Evolutionary conservation across 2,888 invertebrate species (phyloP).

Genomic region (Ennomos quercinarius): DNA sequence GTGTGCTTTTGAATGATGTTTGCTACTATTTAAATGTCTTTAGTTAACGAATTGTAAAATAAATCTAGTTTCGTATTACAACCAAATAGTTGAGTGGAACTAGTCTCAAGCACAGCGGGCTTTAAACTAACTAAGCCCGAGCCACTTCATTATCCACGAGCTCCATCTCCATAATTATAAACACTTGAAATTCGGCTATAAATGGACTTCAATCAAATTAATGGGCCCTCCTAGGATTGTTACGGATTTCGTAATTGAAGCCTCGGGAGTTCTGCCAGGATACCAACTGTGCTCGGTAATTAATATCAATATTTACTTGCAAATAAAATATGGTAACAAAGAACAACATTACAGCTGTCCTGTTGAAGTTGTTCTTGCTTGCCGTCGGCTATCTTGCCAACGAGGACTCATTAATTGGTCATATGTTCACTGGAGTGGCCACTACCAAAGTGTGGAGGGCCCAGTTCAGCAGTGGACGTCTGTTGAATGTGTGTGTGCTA

Average conservation of each 20-base stretch:
- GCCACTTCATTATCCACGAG: constrained; percentile 35
- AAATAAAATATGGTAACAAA: constrained; percentile 26
- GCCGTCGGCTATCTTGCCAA: neutral
- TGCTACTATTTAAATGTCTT: no score
- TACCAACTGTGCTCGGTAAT: constrained; percentile 57
- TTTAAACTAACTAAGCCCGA: constrained; percentile 16
- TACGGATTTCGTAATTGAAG: constrained; percentile 59
- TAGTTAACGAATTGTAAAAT: no score
- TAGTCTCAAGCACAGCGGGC: neutral
- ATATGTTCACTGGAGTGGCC: no score
- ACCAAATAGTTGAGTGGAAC: constrained; percentile 6
- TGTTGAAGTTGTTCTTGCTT: neutral
- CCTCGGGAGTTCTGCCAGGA: constrained; percentile 40
- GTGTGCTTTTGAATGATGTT: no score
- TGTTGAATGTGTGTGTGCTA: no score
- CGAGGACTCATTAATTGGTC: no score
- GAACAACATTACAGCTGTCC: constrained; percentile 9
- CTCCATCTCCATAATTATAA: constrained; percentile 38
- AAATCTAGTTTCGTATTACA: no score
- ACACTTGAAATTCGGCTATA: constrained; percentile 48
- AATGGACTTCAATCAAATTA: constrained; percentile 65
- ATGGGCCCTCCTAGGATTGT: constrained; percentile 62
- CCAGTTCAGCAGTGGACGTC: no score
- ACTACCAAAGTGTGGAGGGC: no score
- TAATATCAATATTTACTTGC: constrained; percentile 36